Evolutionary conservation across 2,888 invertebrate species (phyloP).

Genomic region (Acrobeloides nanus): DNA sequence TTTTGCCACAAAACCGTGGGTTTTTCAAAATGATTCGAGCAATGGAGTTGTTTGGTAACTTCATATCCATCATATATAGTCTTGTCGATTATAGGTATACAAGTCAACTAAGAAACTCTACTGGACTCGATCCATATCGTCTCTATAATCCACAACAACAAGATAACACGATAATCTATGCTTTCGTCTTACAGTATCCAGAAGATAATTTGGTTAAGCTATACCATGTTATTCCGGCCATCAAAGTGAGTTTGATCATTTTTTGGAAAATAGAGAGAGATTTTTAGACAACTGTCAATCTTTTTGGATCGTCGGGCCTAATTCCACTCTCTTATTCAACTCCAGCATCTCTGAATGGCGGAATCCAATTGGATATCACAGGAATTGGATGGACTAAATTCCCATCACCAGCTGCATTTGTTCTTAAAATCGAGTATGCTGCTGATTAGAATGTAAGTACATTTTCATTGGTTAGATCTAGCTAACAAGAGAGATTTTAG

Average conservation of each 20-base stretch:
- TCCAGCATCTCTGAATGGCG: too few species aligned
- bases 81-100: constrained; percentile 46
- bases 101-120: constrained; percentile 25
- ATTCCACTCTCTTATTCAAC: constrained; percentile 7
- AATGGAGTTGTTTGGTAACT: too few species aligned
- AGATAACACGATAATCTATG: constrained; percentile 39
- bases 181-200: constrained; percentile 37
- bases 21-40: constrained; percentile 59
- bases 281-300: constrained; percentile 36
- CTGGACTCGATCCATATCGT: constrained; percentile 6
- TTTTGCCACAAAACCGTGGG: constrained; percentile 57
- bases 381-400: constrained; percentile 34
- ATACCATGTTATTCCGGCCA: constrained; percentile 29
- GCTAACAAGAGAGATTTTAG: too few species aligned
- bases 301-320: constrained; percentile 32
- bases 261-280: too few species aligned
- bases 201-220: constrained; percentile 20
- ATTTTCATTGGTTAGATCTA: too few species aligned
- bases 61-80: too few species aligned
- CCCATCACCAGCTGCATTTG: constrained; percentile 33
- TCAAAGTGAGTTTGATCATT: too few species aligned
- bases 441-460: too few species aligned
- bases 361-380: too few species aligned
- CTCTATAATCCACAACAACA: constrained; percentile 25
- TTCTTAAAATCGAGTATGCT: constrained; percentile 45